Evolutionary conservation across 2,113 vertebrate species (phyloP).

Genomic region (Oreochromis spilurus): DNA sequence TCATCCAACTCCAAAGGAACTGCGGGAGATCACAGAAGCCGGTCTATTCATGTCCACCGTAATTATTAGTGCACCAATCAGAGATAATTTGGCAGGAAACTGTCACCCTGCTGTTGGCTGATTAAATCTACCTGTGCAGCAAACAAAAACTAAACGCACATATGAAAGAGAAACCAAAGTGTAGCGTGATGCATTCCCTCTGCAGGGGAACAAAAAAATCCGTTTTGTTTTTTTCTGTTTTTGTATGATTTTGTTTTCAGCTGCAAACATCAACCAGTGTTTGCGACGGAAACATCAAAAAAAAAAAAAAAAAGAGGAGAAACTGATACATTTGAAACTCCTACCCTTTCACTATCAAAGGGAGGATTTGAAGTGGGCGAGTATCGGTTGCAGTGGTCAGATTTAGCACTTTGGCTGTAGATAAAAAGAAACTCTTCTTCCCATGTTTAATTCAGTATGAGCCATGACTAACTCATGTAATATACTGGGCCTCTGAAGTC

Average conservation of each 20-base stretch:
- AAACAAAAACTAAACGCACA: constrained; percentile 22
- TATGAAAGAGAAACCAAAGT: constrained; percentile 3
- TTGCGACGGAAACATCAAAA: constrained; percentile 18
- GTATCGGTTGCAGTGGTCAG: constrained; percentile 58
- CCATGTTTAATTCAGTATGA: constrained; percentile 66
- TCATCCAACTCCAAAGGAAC: constrained; percentile 37
- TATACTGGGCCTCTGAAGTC: constrained; percentile 45
- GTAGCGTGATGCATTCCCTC: background rate
- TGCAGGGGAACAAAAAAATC: background rate
- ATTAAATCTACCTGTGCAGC: constrained; percentile 37
- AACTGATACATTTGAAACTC: constrained; percentile 57
- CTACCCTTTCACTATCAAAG: constrained; percentile 54
- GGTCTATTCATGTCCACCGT: constrained; percentile 4
- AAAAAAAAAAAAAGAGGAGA: constrained; percentile 49
- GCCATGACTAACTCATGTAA: constrained; percentile 63
- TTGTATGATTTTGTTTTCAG: constrained; percentile 12
- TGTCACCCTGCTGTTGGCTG: constrained; percentile 21
- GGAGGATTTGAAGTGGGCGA: constrained; percentile 53
- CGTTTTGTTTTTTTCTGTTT: background rate
- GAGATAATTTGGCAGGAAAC: constrained; percentile 9
- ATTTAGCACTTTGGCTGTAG: constrained; percentile 65
- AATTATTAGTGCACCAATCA: constrained; percentile 33
- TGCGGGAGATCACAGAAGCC: constrained; percentile 19
- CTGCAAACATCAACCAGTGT: constrained; percentile 35
- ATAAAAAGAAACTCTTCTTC: constrained; percentile 66